Conservation (phyloP, 2,888 invertebrate genomes). For the Callosobruchus maculatus region DNA sequence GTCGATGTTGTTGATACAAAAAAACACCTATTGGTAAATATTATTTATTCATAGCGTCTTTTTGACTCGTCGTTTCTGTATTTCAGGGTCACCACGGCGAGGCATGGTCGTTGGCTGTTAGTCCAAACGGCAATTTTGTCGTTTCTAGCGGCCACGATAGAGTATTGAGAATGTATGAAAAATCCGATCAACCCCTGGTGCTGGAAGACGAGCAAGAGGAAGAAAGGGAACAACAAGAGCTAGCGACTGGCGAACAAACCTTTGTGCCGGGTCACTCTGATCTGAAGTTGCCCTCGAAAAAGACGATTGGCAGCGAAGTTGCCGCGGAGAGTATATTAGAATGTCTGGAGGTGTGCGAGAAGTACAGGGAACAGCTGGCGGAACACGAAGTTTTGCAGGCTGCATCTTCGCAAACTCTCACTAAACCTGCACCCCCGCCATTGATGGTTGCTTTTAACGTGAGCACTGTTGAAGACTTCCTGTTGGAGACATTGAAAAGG, state of each 20-base stretch:
- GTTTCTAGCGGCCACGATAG: conserved; percentile 84
- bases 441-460: conserved; percentile 80
- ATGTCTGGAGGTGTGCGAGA: conserved; percentile 74
- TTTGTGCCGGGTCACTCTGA: conserved; percentile 69
- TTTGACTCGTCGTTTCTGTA: not conserved
- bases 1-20: no score
- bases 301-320: conserved; percentile 83
- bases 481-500: conserved; percentile 73
- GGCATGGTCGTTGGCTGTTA: conserved; percentile 71
- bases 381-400: conserved; percentile 49
- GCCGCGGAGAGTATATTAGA: conserved; percentile 90
- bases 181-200: conserved; percentile 86
- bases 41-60: no score
- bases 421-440: conserved; percentile 64
- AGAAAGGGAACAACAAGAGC: conserved; percentile 73
- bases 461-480: conserved; percentile 70
- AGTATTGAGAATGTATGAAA: conserved; percentile 80
- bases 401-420: conserved; percentile 40
- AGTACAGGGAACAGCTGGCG: conserved; percentile 58
- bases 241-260: conserved; percentile 72
- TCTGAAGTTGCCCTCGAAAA: conserved; percentile 74
- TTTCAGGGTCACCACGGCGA: conserved; percentile 78
- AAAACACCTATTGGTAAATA: no score
- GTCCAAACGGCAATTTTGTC: conserved; percentile 75
- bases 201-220: conserved; percentile 87